phyloP scores from a whole-genome alignment of 2,888 invertebrate genomes.

The Pocota personata region DNA sequence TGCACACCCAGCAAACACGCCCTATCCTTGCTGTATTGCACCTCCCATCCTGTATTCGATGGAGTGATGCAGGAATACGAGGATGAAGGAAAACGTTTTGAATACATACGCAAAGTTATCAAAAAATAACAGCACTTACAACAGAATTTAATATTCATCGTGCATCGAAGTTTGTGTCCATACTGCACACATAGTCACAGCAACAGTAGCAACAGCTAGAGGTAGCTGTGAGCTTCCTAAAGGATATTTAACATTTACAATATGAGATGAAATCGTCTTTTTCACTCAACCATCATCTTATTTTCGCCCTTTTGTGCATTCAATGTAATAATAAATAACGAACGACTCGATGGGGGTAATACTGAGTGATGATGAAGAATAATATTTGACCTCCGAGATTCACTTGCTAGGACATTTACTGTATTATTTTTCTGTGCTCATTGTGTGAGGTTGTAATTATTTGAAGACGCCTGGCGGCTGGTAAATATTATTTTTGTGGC shows the following conservation, averaged over 20 bases:
- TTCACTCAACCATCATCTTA: neutral
- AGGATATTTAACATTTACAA: constrained; percentile 32
- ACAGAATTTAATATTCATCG: constrained; percentile 52
- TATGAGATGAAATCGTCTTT: constrained; percentile 9
- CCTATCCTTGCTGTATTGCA: neutral
- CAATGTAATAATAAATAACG: neutral
- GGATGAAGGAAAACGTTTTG: neutral
- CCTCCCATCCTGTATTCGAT: neutral
- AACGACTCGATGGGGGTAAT: neutral
- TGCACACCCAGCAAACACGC: constrained; percentile 11
- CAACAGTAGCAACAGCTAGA: neutral
- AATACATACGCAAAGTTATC: constrained; percentile 40
- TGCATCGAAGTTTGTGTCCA: constrained; percentile 32
- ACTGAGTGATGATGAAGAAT: neutral
- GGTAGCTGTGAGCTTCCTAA: neutral
- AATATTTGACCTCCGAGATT: constrained; percentile 3
- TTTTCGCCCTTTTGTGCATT: neutral
- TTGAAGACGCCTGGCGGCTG: constrained; percentile 6
- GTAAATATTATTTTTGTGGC: constrained; percentile 22
- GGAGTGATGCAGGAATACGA: neutral
- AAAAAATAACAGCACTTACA: constrained; percentile 44
- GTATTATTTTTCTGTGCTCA: neutral
- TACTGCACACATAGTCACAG: neutral
- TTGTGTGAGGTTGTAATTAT: constrained; percentile 29
- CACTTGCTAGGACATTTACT: neutral